phyloP scores from a whole-genome alignment of 2,797 vertebrate species.

The Microcaecilia unicolor region DNA sequence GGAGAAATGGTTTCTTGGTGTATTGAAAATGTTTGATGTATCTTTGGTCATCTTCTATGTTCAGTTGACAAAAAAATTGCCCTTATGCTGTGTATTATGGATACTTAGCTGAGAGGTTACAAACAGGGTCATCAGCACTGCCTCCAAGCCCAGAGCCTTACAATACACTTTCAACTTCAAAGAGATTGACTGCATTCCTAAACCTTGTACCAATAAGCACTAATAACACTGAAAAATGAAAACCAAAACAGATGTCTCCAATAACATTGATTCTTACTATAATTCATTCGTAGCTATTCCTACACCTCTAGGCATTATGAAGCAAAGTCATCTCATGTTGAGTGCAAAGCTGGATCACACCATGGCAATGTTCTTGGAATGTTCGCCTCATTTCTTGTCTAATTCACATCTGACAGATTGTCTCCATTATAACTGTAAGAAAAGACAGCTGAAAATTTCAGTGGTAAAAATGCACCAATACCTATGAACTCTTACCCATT shows the following conservation, averaged over 20 bases:
- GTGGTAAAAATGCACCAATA: conserved; percentile 28
- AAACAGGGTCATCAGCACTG: conserved; percentile 63
- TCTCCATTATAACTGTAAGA: conserved; percentile 30
- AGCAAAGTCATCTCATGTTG: conserved; percentile 42
- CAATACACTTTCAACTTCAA: conserved; percentile 64
- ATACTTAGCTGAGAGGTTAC: conserved; percentile 60
- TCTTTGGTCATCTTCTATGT: background rate
- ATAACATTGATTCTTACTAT: conserved; percentile 64
- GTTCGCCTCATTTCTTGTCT: conserved; percentile 22
- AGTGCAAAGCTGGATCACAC: conserved; percentile 23
- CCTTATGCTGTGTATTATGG: conserved; percentile 17
- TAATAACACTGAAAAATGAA: conserved; percentile 79
- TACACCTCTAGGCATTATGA: conserved; percentile 52
- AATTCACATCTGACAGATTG: conserved; percentile 32
- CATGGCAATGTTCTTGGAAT: conserved; percentile 32
- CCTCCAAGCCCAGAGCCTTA: conserved; percentile 62
- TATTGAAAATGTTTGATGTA: background rate
- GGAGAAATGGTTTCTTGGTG: too few species aligned
- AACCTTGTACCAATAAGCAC: conserved; percentile 74
- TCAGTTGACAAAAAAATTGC: conserved; percentile 1
- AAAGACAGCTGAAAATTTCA: conserved; percentile 33
- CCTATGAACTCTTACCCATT: conserved; percentile 7
- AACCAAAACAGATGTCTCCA: conserved; percentile 77
- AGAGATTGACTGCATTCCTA: conserved; percentile 66
- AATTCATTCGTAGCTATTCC: conserved; percentile 58